A percentile compares a stretch with the other conserved stretches of the same genome.
phyloP scores from a whole-genome alignment of 2,113 vertebrate genomes.

The Tragelaphus scriptus region DNA sequence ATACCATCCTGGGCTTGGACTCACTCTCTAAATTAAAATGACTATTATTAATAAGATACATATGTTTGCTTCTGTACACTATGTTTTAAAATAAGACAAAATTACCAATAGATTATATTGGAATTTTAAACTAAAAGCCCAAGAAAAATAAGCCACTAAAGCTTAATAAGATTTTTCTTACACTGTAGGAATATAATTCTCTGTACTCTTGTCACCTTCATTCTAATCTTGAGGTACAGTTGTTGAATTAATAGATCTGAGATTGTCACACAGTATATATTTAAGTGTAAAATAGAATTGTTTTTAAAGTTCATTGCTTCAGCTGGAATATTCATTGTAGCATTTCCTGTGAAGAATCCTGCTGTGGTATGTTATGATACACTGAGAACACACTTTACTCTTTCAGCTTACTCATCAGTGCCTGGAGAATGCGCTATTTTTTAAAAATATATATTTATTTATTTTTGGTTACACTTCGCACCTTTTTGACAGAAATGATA shows the following conservation, averaged over 20 bases:
- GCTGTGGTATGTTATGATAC: conserved; percentile 71
- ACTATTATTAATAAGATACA: not conserved
- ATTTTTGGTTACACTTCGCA: conserved; percentile 46
- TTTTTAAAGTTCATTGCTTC: conserved; percentile 74
- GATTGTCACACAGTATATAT: conserved; percentile 71
- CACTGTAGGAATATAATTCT: conserved; percentile 53
- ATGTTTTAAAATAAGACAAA: conserved; percentile 38
- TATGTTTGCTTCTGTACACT: not conserved
- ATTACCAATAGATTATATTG: not conserved
- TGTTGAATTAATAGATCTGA: conserved; percentile 75
- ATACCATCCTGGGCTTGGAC: not conserved
- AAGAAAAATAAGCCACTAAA: conserved; percentile 56
- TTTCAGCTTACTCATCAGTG: conserved; percentile 48
- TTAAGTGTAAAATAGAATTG: conserved; percentile 72
- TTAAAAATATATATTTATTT: conserved; percentile 2
- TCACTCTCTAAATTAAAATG: not conserved
- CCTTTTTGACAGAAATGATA: conserved; percentile 59
- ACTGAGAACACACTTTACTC: conserved; percentile 60
- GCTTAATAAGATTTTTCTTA: conserved; percentile 62
- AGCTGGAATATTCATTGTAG: conserved; percentile 66
- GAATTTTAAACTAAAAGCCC: conserved; percentile 38
- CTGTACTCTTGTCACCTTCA: conserved; percentile 52
- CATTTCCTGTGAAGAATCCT: conserved; percentile 62
- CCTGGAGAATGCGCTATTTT: conserved; percentile 24
- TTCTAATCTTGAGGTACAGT: conserved; percentile 61